Base-by-base conservation (phyloP, 2,888 invertebrate species). In the Apamea sordens region DNA sequence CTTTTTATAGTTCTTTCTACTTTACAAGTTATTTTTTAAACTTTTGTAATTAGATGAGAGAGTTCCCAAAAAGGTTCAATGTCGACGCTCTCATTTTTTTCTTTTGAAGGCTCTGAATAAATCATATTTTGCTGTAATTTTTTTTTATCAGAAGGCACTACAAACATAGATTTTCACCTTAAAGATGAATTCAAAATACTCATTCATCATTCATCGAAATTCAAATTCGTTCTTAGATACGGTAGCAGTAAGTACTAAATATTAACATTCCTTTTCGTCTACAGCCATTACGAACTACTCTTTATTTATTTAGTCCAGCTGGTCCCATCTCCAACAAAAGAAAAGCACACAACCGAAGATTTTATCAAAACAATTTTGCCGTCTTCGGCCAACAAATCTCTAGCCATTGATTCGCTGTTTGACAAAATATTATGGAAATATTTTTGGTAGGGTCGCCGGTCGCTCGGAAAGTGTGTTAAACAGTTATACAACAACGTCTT, bases 361-460 rank as follows among this genome's bases (percentile, higher is more conserved):
- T 76, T 87, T 80, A 69, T 65, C 76, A 77, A 86, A 85, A 85
- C 81, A 84, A 77, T 84, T 87, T 88, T 79, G 50, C 61, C 77
- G 69, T 76, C 59, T 84, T 53, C 76, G 21, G 18, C 80, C 73
- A 61, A 65, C 85, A 82, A 87, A 83, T 88, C 80, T 80, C 67
- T 83, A 50, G 71, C 77, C 80, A 84, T 84, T 79, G 88, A 85
- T 80, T 85, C 85, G 44, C 75, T 77, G 80, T 88, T 87, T 80
- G 80, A 80, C 74, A 80, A 89, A 90, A 89, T 90, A 87, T 90
- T 89, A 89, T 86, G 89, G 80, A 87, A 89, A 89, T 89, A 88
- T 86, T 89, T 87, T 67, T 64, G 61, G 70, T 73, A 76, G 80
- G 86, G 85, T 85, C 79, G 77, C 69, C 82, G 84, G 86, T 84